Percentiles rank a stretch among this genome's conserved stretches.
Conservation (phyloP, 2,113 vertebrate species). For the Takifugu flavidus region DNA sequence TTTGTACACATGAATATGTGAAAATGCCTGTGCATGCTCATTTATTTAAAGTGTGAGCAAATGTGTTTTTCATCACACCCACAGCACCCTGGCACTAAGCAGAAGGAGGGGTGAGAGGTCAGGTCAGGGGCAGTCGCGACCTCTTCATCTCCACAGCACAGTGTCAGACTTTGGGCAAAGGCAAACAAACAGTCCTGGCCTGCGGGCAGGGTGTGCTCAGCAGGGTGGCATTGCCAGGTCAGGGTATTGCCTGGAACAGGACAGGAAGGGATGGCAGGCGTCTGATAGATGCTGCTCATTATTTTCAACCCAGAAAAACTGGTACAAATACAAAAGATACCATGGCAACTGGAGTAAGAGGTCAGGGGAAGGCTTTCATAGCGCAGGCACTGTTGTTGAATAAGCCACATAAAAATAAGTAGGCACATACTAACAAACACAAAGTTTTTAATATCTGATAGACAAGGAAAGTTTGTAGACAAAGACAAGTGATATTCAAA, state of each 20-base stretch:
- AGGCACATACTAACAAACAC: constrained; percentile 7
- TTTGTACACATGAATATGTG: background rate
- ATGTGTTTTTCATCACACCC: constrained; percentile 55
- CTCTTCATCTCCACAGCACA: constrained; percentile 54
- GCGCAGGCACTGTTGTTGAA: constrained; percentile 41
- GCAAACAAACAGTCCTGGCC: constrained; percentile 70
- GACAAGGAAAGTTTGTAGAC: constrained; percentile 1
- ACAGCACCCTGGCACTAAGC: constrained; percentile 58
- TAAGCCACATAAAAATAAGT: constrained; percentile 21
- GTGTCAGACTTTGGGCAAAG: constrained; percentile 66
- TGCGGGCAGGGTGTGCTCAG: constrained; percentile 55
- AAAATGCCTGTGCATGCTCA: constrained; percentile 23
- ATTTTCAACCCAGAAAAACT: constrained; percentile 62
- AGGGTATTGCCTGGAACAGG: constrained; percentile 47
- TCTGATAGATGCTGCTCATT: constrained; percentile 70
- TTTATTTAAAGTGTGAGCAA: constrained; percentile 35
- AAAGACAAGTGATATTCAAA: too few species aligned
- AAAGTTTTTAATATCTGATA: constrained; percentile 14
- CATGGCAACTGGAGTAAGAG: constrained; percentile 46
- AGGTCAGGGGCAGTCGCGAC: constrained; percentile 61
- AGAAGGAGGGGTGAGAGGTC: constrained; percentile 66
- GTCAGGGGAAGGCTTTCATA: constrained; percentile 53
- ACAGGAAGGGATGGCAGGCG: constrained; percentile 56
- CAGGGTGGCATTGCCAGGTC: constrained; percentile 67
- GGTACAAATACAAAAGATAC: constrained; percentile 63